These are phyloP conservation scores for Hiodon tergisus DNA, from an alignment of 2,113 vertebrate species.

Conservation along the genomic window DNA sequence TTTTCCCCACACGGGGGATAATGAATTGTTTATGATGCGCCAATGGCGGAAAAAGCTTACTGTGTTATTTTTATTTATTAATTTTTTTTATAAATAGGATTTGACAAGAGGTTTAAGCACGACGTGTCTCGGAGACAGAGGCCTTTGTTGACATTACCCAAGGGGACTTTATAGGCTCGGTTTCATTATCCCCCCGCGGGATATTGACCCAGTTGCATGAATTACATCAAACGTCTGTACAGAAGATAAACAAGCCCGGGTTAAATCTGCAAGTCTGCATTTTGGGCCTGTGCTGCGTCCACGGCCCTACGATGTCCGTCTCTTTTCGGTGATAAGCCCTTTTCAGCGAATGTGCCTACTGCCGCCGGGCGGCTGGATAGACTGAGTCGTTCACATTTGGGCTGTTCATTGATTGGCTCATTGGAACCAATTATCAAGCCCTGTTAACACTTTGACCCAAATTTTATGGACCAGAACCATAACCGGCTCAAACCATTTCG, in stretches of 20 bases:
- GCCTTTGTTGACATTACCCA: not conserved
- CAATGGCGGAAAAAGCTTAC: not conserved
- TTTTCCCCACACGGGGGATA: not conserved
- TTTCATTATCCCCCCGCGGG: not conserved
- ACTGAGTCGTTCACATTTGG: not conserved
- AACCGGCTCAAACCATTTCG: too few relatives aligned
- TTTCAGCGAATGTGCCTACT: too few relatives aligned
- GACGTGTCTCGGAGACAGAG: not conserved
- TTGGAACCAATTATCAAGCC: not conserved
- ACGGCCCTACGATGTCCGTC: not conserved
- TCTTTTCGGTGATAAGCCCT: not conserved
- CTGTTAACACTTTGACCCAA: too few relatives aligned
- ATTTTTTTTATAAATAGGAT: not conserved
- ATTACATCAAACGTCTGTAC: conserved; percentile 13
- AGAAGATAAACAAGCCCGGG: not conserved
- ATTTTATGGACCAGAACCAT: too few relatives aligned
- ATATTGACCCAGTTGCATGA: conserved; percentile 7
- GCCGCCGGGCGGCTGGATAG: not conserved
- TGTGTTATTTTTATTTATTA: not conserved
- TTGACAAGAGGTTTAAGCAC: conserved; percentile 6
- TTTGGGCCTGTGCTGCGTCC: not conserved
- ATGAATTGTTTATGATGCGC: conserved; percentile 12
- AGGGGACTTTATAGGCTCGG: not conserved
- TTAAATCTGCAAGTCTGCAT: not conserved
- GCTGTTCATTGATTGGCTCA: not conserved